These are phyloP conservation scores for Colletes gigas DNA, from an alignment of 1,140 invertebrate genomes.

Conservation along the genomic window DNA sequence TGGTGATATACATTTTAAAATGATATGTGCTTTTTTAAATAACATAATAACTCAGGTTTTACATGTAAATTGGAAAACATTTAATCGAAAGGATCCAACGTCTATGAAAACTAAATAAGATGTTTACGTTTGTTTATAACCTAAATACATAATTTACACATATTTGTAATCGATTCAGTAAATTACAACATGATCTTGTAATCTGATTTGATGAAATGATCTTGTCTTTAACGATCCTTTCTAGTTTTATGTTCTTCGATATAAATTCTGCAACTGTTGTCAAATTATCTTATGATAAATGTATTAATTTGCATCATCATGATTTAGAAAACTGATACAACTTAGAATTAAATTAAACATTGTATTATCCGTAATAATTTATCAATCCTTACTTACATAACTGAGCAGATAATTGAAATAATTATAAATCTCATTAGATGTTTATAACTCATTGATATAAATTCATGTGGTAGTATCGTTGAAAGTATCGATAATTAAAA, in stretches of 20 bases:
- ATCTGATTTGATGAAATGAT: too few relatives aligned
- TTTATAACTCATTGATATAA: constrained; percentile 24
- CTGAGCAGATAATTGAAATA: neutral
- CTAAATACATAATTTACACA: neutral
- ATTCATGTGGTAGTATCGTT: constrained; percentile 1
- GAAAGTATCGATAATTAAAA: neutral
- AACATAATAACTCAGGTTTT: neutral
- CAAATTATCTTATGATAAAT: constrained; percentile 28
- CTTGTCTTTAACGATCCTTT: constrained; percentile 18
- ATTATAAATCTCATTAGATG: neutral
- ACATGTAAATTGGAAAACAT: constrained; percentile 48
- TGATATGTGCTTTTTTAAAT: constrained; percentile 20
- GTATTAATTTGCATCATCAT: constrained; percentile 6
- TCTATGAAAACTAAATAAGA: neutral
- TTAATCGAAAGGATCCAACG: constrained; percentile 29
- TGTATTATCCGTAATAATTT: constrained; percentile 27
- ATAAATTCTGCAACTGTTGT: constrained; percentile 14
- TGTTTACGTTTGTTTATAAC: neutral
- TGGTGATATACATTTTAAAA: constrained; percentile 16
- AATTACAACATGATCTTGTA: too few relatives aligned
- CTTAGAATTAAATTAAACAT: constrained; percentile 11
- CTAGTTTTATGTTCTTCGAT: constrained; percentile 33
- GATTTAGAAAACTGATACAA: constrained; percentile 23
- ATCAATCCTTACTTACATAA: constrained; percentile 20
- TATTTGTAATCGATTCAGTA: neutral